Evolutionary conservation across 2,113 vertebrate species (phyloP).

Genomic region (Cinclus mexicanus): DNA sequence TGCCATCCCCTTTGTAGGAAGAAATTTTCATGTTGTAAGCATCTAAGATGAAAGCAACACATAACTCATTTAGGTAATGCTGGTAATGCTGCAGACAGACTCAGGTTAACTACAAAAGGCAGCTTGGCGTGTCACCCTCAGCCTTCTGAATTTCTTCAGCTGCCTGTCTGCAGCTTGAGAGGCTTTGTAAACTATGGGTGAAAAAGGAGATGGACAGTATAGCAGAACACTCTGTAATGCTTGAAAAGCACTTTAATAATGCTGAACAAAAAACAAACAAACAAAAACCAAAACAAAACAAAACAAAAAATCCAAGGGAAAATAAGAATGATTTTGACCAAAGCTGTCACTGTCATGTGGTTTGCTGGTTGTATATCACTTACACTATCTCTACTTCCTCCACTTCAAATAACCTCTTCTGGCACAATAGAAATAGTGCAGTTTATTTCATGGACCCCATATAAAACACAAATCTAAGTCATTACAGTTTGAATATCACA

Average conservation of each 20-base stretch:
- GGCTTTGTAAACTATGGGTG: neutral
- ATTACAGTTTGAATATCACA: neutral
- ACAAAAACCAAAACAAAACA: too few relatives aligned
- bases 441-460: neutral
- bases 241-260: neutral
- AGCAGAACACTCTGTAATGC: neutral
- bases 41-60: neutral
- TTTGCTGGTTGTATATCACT: neutral
- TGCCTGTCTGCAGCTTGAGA: conserved; percentile 6
- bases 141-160: neutral
- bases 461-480: neutral
- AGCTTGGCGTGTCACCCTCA: neutral
- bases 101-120: conserved; percentile 36
- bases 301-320: neutral
- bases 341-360: neutral
- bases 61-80: neutral
- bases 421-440: neutral
- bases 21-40: neutral
- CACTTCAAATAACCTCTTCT: neutral
- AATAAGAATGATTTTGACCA: neutral
- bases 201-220: neutral
- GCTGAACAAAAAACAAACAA: neutral
- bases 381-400: neutral
- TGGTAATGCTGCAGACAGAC: neutral
- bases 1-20: neutral